phyloP scores from a whole-genome alignment of 2,888 invertebrate genomes.

The Stenotaenia linearis region DNA sequence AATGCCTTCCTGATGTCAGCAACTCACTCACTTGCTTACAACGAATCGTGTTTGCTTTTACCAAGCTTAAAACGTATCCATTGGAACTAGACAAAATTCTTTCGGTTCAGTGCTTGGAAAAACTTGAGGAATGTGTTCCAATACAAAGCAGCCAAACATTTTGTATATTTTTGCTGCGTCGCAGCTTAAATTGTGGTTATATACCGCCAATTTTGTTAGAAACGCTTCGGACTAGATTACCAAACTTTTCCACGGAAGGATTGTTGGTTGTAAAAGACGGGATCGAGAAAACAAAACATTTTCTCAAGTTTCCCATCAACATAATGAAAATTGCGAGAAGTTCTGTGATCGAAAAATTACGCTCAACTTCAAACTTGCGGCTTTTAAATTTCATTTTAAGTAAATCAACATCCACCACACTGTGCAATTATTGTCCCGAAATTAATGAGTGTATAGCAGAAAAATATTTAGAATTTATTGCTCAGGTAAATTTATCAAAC shows the following conservation, averaged over 20 bases:
- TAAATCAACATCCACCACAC: neutral
- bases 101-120: neutral
- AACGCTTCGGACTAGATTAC: neutral
- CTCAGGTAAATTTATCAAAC: neutral
- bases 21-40: neutral
- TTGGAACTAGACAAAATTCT: neutral
- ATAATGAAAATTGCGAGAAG: neutral
- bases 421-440: neutral
- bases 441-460: neutral
- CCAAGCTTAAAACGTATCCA: neutral
- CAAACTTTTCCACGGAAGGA: neutral
- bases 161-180: neutral
- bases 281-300: neutral
- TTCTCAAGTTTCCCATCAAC: neutral
- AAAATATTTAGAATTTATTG: neutral
- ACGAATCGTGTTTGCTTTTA: neutral
- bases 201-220: neutral
- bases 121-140: neutral
- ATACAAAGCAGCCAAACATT: neutral
- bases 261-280: neutral
- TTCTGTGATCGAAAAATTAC: neutral
- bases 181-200: neutral
- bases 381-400: neutral
- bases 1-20: neutral
- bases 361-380: neutral